A percentile compares a stretch with the other conserved stretches of the same genome.
Conservation (phyloP, 2,888 invertebrate genomes). For the Daptonema setosum region DNA sequence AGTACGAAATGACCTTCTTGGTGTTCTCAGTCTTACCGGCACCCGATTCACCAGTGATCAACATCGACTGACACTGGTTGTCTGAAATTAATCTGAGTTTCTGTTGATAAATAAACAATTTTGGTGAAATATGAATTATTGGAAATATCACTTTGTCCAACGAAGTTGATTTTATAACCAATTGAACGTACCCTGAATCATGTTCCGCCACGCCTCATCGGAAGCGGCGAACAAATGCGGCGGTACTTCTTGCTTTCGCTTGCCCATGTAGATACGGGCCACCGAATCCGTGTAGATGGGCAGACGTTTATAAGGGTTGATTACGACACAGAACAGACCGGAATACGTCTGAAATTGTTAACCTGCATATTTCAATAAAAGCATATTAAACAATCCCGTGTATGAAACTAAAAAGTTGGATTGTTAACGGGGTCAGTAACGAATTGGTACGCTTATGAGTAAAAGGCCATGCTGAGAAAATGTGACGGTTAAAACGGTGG, state of each 20-base stretch:
- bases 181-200: constrained; percentile 58
- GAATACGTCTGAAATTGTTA: constrained; percentile 16
- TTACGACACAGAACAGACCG: constrained; percentile 2
- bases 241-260: constrained; percentile 94
- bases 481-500: too few relatives aligned
- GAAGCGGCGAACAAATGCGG: constrained; percentile 98
- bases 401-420: too few relatives aligned
- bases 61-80: constrained; percentile 54
- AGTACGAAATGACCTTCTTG: constrained; percentile 98
- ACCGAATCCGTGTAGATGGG: constrained; percentile 46
- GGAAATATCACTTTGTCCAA: too few relatives aligned
- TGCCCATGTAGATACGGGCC: constrained; percentile 89
- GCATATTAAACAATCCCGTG: too few relatives aligned
- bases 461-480: too few relatives aligned
- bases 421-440: too few relatives aligned
- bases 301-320: constrained; percentile 2
- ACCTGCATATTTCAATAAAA: too few relatives aligned
- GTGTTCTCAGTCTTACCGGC: constrained; percentile 99
- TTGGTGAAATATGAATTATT: too few relatives aligned
- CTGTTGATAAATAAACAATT: too few relatives aligned
- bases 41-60: constrained; percentile 88
- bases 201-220: constrained; percentile 97
- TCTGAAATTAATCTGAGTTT: constrained; percentile 14
- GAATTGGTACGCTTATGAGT: too few relatives aligned
- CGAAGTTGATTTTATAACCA: too few relatives aligned